These are phyloP conservation scores for Trogon surrucura DNA, from an alignment of 2,113 vertebrate genomes.

Conservation along the genomic window DNA sequence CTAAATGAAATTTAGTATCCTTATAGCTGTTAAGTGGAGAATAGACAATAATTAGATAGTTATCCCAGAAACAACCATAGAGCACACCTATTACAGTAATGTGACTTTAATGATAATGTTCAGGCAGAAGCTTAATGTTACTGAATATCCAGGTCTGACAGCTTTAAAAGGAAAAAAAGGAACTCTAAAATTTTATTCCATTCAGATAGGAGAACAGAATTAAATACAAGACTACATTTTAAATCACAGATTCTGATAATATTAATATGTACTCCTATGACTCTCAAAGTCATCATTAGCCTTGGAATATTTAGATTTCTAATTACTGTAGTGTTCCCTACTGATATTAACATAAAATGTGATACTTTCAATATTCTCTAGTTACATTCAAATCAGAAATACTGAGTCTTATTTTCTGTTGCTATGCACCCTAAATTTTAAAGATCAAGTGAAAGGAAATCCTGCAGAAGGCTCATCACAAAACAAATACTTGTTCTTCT, in stretches of 20 bases:
- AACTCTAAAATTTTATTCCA: background rate
- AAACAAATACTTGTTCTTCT: background rate
- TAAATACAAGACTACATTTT: background rate
- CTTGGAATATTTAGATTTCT: conserved; percentile 22
- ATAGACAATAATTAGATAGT: background rate
- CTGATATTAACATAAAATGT: background rate
- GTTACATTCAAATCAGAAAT: background rate
- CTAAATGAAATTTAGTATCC: conserved; percentile 4
- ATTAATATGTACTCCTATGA: background rate
- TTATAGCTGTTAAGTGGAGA: background rate
- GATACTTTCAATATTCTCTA: background rate
- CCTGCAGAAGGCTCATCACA: background rate
- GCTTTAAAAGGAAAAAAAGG: background rate
- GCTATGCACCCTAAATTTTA: background rate
- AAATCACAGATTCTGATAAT: background rate
- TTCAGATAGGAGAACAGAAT: background rate
- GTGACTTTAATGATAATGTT: conserved; percentile 21
- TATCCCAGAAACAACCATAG: conserved; percentile 2
- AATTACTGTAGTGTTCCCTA: background rate
- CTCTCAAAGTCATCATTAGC: background rate
- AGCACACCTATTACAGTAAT: conserved; percentile 6
- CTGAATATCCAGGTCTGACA: background rate
- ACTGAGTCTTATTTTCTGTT: background rate
- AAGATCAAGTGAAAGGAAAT: background rate
- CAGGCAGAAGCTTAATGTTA: background rate